Percentiles rank a stretch among this genome's conserved stretches.
These are phyloP conservation scores for Slavum lentiscoides DNA, from an alignment of 2,888 invertebrate species.

Conservation along the genomic window DNA sequence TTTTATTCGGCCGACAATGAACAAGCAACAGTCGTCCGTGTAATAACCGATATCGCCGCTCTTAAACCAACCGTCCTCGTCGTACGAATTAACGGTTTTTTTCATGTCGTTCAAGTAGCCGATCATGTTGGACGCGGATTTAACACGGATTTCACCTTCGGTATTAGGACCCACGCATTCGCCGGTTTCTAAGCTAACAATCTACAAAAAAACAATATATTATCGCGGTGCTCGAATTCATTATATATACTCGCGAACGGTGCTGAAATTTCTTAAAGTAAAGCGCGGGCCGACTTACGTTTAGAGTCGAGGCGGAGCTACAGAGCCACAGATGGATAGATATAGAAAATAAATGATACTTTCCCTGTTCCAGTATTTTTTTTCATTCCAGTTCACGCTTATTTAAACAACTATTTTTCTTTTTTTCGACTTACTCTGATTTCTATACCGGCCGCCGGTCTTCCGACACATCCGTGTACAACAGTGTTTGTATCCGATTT, in stretches of 20 bases:
- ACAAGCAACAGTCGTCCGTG: constrained; percentile 14
- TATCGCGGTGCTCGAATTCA: too few relatives aligned
- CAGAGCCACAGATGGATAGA: too few relatives aligned
- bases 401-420: background rate
- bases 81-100: constrained; percentile 22
- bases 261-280: too few relatives aligned
- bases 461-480: constrained; percentile 1
- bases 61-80: constrained; percentile 32
- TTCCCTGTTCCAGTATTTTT: too few relatives aligned
- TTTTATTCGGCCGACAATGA: constrained; percentile 17
- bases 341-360: too few relatives aligned
- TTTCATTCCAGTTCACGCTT: too few relatives aligned
- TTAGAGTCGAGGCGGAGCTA: too few relatives aligned
- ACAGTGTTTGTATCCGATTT: background rate
- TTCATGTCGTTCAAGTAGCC: constrained; percentile 13
- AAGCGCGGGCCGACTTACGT: too few relatives aligned
- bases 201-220: background rate
- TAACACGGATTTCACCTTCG: constrained; percentile 25
- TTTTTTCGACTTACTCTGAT: background rate
- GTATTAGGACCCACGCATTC: constrained; percentile 11
- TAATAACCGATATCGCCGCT: constrained; percentile 26
- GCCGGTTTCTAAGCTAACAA: background rate
- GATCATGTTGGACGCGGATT: constrained; percentile 22
- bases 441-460: constrained; percentile 7
- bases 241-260: background rate